Conservation (phyloP, 2,113 vertebrate species). For the Engystomops pustulosus region DNA sequence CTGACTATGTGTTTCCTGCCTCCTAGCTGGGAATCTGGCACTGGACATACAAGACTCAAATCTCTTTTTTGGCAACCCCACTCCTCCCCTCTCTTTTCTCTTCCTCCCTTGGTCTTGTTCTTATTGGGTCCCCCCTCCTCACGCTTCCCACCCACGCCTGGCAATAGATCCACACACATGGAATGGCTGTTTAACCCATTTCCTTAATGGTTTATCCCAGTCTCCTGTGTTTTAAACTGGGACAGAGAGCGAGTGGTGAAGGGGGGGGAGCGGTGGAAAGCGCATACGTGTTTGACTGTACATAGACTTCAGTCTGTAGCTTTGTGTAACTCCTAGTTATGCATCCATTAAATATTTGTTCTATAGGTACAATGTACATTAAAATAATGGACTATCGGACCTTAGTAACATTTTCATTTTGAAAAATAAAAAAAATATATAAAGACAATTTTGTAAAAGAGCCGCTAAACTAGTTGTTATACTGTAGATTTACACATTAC, state of each 20-base stretch:
- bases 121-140: constrained; percentile 38
- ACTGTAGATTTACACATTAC: too few species aligned
- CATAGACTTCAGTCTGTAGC: constrained; percentile 2
- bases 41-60: constrained; percentile 25
- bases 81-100: background rate
- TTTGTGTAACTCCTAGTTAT: background rate
- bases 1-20: constrained; percentile 36
- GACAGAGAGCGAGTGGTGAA: constrained; percentile 47
- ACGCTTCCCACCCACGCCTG: constrained; percentile 57
- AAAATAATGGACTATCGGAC: too few species aligned
- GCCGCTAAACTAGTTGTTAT: too few species aligned
- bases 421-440: too few species aligned
- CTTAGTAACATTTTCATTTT: too few species aligned
- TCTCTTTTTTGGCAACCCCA: constrained; percentile 2
- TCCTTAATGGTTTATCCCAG: constrained; percentile 55
- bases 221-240: constrained; percentile 57
- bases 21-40: constrained; percentile 42
- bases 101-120: constrained; percentile 44
- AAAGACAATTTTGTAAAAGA: too few species aligned
- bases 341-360: background rate
- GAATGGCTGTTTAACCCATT: constrained; percentile 59
- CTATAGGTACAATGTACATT: too few species aligned
- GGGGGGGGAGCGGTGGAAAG: constrained; percentile 16
- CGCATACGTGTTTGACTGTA: constrained; percentile 24
- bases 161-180: constrained; percentile 53